phyloP scores from a whole-genome alignment of 1,140 invertebrate genomes.

The Bombus difficillimus region DNA sequence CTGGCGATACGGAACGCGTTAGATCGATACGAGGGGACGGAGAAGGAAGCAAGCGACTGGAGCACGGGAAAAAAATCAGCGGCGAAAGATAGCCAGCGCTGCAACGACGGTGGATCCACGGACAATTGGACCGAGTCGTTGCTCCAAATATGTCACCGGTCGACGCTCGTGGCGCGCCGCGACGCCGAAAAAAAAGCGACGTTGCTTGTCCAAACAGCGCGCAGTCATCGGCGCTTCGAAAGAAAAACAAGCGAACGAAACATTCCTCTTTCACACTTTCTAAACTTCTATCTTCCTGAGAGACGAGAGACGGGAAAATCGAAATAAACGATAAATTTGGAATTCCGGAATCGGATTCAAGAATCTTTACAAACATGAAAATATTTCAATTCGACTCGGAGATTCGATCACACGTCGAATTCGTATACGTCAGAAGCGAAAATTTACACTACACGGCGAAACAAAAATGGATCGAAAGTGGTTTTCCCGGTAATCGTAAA shows the following conservation, averaged over 20 bases:
- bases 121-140: slow-evolving; percentile 27
- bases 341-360: no score
- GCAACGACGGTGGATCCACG: slow-evolving; percentile 7
- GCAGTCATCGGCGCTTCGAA: not conserved
- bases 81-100: slow-evolving; percentile 32
- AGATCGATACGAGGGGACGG: not conserved
- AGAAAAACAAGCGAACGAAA: not conserved
- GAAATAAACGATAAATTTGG: not conserved
- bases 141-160: slow-evolving; percentile 53
- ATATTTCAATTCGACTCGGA: no score
- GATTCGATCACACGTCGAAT: no score
- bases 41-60: not conserved
- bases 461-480: not conserved
- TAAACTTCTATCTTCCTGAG: no score
- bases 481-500: not conserved
- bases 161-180: not conserved
- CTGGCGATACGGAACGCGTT: not conserved
- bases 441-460: not conserved
- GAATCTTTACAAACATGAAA: fast-evolving
- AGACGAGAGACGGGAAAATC: no score
- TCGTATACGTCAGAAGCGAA: no score
- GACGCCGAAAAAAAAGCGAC: slow-evolving; percentile 2
- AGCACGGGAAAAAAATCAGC: slow-evolving; percentile 16
- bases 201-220: not conserved
- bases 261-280: not conserved